phyloP scores from a whole-genome alignment of 2,888 invertebrate genomes.

The Lysandra coridon region DNA sequence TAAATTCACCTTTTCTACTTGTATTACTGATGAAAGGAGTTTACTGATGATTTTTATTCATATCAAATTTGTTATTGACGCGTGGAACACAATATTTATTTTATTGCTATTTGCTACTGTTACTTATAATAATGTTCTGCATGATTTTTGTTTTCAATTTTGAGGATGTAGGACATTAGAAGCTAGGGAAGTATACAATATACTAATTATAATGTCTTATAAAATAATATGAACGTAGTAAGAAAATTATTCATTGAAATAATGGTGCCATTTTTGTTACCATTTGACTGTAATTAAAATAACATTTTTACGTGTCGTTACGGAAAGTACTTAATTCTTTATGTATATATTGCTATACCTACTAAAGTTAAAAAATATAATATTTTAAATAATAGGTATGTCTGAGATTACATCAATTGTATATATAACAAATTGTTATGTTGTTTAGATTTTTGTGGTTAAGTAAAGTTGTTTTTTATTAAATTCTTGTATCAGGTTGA shows the following conservation, averaged over 20 bases:
- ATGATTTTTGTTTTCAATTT: background rate
- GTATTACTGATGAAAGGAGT: background rate
- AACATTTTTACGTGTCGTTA: slow-evolving; percentile 17
- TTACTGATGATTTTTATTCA: background rate
- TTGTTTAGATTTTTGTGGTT: slow-evolving; percentile 25
- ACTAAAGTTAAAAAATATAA: slow-evolving; percentile 9
- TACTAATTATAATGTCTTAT: background rate
- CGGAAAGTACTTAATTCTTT: slow-evolving; percentile 34
- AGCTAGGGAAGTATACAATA: background rate
- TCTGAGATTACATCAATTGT: slow-evolving; percentile 23
- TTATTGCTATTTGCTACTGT: background rate
- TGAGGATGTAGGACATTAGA: background rate
- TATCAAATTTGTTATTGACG: background rate
- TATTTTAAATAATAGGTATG: slow-evolving; percentile 20
- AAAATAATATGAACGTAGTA: background rate
- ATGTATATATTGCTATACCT: background rate
- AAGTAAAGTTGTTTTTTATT: slow-evolving; percentile 27
- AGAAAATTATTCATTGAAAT: slow-evolving; percentile 33
- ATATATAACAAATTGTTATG: background rate
- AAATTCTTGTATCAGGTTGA: slow-evolving; percentile 28
- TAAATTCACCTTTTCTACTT: background rate
- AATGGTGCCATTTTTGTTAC: slow-evolving; percentile 76
- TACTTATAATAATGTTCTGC: background rate
- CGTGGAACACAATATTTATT: background rate
- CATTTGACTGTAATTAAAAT: slow-evolving; percentile 53